Base-by-base conservation (phyloP, 2,888 invertebrate genomes). In the Clanis bilineata region DNA sequence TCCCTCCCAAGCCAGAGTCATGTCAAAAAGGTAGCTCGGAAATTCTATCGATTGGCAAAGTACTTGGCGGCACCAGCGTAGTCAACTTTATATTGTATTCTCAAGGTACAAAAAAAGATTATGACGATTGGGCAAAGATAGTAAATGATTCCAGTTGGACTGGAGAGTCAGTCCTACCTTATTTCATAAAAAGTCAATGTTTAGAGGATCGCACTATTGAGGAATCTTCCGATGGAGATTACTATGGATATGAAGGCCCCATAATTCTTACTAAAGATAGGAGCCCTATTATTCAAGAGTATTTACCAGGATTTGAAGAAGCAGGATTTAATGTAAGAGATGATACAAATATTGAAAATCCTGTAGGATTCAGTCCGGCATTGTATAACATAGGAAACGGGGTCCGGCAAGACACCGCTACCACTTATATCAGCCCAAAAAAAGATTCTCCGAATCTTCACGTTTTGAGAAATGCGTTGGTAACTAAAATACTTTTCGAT, bases 401-500 rank as follows among this genome's bases (percentile, higher is more conserved):
- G 4, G 51, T n/a, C 3, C 60, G 66, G 9, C 65, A 57, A 61
- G 58, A 62, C 39, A 55, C 63, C 39, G 66, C 59, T n/a, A 25
- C 22, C 1, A n/a, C n/a, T n/a, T 59, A 54, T 18, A 39, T 59
- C 4, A 21, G 21, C 0, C 47, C 58, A 5, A 58, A 15, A n/a
- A 38, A 47, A 25, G 10, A 18, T 3, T 47, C 22, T 3, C 6
- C 58, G 9, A 59, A 59, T 55, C 32, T 59, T 7, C n/a, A 43
- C n/a, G 15, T 59, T 36, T 22, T 59, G 12, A 39, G 23, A 21
- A 54, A 59, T n/a, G 41, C 54, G 4, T 57, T 59, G 22, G 94
- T 86, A 0, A 89, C 82, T 0, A 83, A 86, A 67, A 74, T 94
- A 10, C 64, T 93, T n/a, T 88, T 94, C 47, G 88, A 94, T 69